Evolutionary conservation across 2,113 vertebrate species (phyloP).

Genomic region (Gobiocypris rarus): DNA sequence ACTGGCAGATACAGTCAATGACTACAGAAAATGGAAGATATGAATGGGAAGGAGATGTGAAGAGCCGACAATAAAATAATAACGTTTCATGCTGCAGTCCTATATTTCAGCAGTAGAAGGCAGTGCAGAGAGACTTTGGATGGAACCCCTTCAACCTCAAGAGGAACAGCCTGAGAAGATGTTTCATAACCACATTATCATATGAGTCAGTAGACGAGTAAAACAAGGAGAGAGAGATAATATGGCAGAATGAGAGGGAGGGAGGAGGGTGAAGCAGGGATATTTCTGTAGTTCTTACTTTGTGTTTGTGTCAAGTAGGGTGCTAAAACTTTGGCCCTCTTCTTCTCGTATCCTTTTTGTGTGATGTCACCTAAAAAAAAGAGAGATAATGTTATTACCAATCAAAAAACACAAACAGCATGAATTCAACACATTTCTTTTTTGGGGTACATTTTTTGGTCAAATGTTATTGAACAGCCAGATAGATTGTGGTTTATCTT

Average conservation of each 20-base stretch:
- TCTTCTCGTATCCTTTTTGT: conserved; percentile 61
- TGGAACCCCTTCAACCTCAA: conserved; percentile 30
- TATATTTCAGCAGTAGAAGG: conserved; percentile 38
- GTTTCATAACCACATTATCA: conserved; percentile 49
- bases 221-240: conserved; percentile 33
- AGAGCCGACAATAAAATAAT: neutral
- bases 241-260: conserved; percentile 28
- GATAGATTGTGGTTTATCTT: neutral
- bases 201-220: conserved; percentile 30
- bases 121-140: neutral
- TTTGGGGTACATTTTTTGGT: neutral
- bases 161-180: conserved; percentile 33
- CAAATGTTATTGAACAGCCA: neutral
- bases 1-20: neutral
- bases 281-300: conserved; percentile 26
- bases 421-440: neutral
- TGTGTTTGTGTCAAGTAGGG: conserved; percentile 45
- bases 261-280: conserved; percentile 35
- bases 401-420: neutral
- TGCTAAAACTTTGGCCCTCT: conserved; percentile 54
- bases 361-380: conserved; percentile 59
- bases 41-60: neutral
- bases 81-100: neutral
- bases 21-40: neutral
- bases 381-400: neutral